Evolutionary conservation across 2,797 vertebrate species (phyloP).

Genomic region (Pelodytes ibericus): DNA sequence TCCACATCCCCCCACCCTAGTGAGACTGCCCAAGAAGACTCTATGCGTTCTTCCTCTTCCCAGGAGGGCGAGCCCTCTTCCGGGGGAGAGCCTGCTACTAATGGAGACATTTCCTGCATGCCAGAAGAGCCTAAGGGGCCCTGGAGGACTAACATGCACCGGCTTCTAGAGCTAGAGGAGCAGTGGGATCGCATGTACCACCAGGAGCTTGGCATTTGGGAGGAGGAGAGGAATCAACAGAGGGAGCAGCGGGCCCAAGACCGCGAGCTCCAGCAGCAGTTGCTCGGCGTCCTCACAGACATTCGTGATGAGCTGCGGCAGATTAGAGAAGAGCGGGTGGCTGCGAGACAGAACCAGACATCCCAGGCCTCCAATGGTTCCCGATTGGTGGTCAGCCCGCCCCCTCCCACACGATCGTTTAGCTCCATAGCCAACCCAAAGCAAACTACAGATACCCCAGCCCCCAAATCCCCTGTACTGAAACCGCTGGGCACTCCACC

Average conservation of each 20-base stretch:
- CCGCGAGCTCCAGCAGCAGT: slow-evolving; percentile 65
- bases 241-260: slow-evolving; percentile 63
- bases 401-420: background rate
- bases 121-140: slow-evolving; percentile 54
- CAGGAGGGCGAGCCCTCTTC: slow-evolving; percentile 52
- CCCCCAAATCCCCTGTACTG: background rate
- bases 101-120: slow-evolving; percentile 52
- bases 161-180: slow-evolving; percentile 68
- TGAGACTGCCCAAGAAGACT: slow-evolving; percentile 63
- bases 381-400: background rate
- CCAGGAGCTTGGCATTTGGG: slow-evolving; percentile 67
- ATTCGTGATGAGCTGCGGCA: slow-evolving; percentile 66
- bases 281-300: slow-evolving; percentile 67
- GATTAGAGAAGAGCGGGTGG: slow-evolving; percentile 62
- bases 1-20: slow-evolving; percentile 52
- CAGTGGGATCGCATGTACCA: slow-evolving; percentile 69
- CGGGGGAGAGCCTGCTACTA: background rate
- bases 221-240: slow-evolving; percentile 65
- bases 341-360: background rate
- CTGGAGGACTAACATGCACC: slow-evolving; percentile 64
- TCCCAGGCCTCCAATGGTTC: background rate
- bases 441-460: background rate
- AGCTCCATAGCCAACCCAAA: background rate
- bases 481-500: background rate
- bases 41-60: slow-evolving; percentile 61